Percentiles rank a stretch among this genome's conserved stretches.
phyloP scores from a whole-genome alignment of 2,797 vertebrate genomes.

The Spinus pinus region DNA sequence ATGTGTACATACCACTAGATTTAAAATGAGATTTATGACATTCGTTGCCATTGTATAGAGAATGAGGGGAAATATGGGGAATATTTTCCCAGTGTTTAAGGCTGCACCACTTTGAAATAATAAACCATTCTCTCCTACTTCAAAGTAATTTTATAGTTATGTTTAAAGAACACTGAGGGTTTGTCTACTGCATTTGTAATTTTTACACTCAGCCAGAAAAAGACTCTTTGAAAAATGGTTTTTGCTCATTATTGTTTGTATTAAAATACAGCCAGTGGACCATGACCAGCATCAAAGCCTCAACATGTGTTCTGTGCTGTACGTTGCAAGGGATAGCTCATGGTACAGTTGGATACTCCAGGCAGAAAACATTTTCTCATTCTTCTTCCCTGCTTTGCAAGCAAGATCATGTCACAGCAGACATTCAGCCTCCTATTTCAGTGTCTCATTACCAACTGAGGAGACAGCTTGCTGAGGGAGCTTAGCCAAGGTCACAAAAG shows the following conservation, averaged over 20 bases:
- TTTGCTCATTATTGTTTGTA: not conserved
- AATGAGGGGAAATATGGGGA: not conserved
- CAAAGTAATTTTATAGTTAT: slow-evolving; percentile 2
- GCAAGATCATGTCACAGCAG: not conserved
- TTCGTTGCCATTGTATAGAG: not conserved
- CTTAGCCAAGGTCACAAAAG: not conserved
- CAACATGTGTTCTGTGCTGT: not conserved
- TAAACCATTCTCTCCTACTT: slow-evolving; percentile 13
- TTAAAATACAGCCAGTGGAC: not conserved
- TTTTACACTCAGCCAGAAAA: not conserved
- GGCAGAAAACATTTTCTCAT: not conserved
- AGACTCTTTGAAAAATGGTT: not conserved
- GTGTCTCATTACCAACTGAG: not conserved
- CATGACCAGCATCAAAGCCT: not conserved
- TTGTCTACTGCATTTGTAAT: not conserved
- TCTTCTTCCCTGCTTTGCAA: not conserved
- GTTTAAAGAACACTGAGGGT: not conserved
- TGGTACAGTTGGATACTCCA: not conserved
- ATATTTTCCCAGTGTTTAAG: not conserved
- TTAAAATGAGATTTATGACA: slow-evolving; percentile 40
- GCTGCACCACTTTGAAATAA: not conserved
- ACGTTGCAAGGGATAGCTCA: not conserved
- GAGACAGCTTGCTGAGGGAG: not conserved
- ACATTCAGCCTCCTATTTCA: not conserved
- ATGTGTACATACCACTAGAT: slow-evolving; percentile 16